A percentile compares a stretch with the other conserved stretches of the same genome.
phyloP scores from a whole-genome alignment of 1,140 invertebrate species.

The Apocrypta bakeri region DNA sequence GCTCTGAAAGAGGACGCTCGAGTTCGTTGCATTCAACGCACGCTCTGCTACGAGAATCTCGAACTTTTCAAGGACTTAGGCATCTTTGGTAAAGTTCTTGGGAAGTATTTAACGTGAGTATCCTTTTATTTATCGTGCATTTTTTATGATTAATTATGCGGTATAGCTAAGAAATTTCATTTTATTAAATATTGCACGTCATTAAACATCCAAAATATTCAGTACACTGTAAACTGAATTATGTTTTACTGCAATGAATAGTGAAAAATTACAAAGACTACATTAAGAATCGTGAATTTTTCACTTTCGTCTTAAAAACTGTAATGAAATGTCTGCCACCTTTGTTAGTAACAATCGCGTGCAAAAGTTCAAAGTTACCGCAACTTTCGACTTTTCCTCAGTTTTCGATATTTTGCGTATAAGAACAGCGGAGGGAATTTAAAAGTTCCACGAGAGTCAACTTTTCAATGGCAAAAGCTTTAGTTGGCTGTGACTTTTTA shows the following conservation, averaged over 20 bases:
- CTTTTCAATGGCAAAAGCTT: conserved; percentile 5
- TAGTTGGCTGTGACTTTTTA: neutral
- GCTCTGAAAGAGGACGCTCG: conserved; percentile 64
- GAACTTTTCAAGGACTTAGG: conserved; percentile 65
- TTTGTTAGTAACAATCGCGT: neutral
- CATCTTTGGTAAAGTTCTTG: conserved; percentile 60
- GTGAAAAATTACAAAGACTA: too few relatives aligned
- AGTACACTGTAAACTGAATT: too few relatives aligned
- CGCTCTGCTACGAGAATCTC: conserved; percentile 67
- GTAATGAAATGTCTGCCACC: too few relatives aligned
- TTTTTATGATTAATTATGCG: too few relatives aligned
- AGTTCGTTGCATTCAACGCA: conserved; percentile 69
- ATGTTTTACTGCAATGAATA: too few relatives aligned
- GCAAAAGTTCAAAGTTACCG: neutral
- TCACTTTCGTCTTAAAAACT: too few relatives aligned
- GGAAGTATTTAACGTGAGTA: conserved; percentile 69
- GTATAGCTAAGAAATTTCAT: too few relatives aligned
- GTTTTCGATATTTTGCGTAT: neutral
- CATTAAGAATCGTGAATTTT: too few relatives aligned
- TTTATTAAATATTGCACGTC: too few relatives aligned
- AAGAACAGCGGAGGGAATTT: too few relatives aligned
- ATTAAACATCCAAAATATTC: too few relatives aligned
- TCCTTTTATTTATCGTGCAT: too few relatives aligned
- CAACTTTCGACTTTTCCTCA: neutral
- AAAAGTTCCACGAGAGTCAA: neutral